phyloP scores from a whole-genome alignment of 2,888 invertebrate species.

The Imbricaverruca yamaguchii region DNA sequence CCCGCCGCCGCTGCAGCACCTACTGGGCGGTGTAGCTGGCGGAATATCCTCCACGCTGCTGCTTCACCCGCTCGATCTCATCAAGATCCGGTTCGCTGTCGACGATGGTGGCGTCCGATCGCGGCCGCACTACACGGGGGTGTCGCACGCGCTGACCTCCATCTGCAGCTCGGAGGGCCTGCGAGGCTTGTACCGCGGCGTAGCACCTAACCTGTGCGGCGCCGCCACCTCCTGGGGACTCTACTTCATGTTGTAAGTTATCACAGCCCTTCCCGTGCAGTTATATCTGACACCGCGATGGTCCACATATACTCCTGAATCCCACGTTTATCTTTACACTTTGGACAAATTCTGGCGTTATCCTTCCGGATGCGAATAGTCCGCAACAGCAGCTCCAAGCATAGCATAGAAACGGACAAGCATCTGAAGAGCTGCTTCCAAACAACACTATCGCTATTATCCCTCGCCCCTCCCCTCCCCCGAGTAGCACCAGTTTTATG shows the following conservation, averaged over 20 bases:
- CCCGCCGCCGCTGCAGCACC: conserved; percentile 53
- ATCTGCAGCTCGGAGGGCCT: conserved; percentile 83
- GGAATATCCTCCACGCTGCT: conserved; percentile 91
- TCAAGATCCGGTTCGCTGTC: conserved; percentile 97
- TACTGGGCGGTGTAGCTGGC: conserved; percentile 92
- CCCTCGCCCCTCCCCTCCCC: too few species aligned
- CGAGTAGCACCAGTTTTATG: too few species aligned
- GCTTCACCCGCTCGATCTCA: conserved; percentile 91
- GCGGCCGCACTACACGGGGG: conserved; percentile 80
- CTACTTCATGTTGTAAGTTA: conserved; percentile 92
- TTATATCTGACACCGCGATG: too few species aligned
- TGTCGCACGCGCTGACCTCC: conserved; percentile 68
- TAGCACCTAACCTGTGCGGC: conserved; percentile 94
- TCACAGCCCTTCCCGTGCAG: neutral
- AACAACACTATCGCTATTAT: too few species aligned
- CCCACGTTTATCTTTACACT: too few species aligned
- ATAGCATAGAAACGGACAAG: too few species aligned
- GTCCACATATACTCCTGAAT: too few species aligned
- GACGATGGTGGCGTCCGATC: conserved; percentile 50
- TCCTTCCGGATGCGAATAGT: too few species aligned
- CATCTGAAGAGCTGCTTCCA: too few species aligned
- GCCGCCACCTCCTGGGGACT: conserved; percentile 97
- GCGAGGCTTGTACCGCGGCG: conserved; percentile 87
- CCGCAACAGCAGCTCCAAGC: too few species aligned
- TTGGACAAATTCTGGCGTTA: too few species aligned